Evolutionary conservation across 2,888 invertebrate species (phyloP).

Genomic region (Drosophila greeni): DNA sequence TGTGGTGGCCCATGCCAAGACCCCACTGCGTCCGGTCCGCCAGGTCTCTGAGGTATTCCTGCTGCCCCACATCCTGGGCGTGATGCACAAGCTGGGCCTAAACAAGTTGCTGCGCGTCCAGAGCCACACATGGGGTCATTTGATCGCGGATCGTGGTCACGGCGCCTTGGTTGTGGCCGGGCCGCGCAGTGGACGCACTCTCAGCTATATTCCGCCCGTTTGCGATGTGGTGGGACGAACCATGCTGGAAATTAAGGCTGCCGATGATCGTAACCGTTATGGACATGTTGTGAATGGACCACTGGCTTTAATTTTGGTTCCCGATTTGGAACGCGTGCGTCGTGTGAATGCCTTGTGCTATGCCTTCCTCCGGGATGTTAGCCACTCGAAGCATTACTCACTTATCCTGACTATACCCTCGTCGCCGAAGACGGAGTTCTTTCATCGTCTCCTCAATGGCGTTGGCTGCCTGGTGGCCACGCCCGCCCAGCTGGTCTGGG

Average conservation of each 20-base stretch:
- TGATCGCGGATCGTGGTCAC: conserved; percentile 20
- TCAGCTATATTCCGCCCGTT: conserved; percentile 50
- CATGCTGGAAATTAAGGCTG: conserved; percentile 5
- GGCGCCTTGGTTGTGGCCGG: conserved; percentile 55
- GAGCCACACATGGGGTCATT: conserved; percentile 58
- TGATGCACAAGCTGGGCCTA: conserved; percentile 42
- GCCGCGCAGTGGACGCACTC: conserved; percentile 58
- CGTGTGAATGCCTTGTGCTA: conserved; percentile 38
- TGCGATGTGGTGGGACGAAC: conserved; percentile 41
- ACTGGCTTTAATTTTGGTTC: conserved; percentile 41
- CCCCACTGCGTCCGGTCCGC: conserved; percentile 29
- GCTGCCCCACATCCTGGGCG: conserved; percentile 33
- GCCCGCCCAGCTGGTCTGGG: conserved; percentile 46
- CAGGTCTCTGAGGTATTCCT: conserved; percentile 42
- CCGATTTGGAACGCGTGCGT: conserved; percentile 40
- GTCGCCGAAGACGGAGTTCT: conserved; percentile 10
- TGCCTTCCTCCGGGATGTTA: conserved; percentile 35
- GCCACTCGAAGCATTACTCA: conserved; percentile 27
- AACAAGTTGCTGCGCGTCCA: conserved; percentile 51
- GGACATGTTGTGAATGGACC: too few relatives aligned
- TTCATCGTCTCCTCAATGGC: conserved; percentile 50
- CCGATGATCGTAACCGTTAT: too few relatives aligned
- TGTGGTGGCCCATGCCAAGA: conserved; percentile 46
- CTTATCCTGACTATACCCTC: conserved; percentile 46
- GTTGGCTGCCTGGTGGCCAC: conserved; percentile 53